A percentile compares a stretch with the other conserved stretches of the same genome.
Evolutionary conservation across 37 sponge, comb jelly and placozoan genomes (phyloP).

Genomic region (Lycopodina hypogea): DNA sequence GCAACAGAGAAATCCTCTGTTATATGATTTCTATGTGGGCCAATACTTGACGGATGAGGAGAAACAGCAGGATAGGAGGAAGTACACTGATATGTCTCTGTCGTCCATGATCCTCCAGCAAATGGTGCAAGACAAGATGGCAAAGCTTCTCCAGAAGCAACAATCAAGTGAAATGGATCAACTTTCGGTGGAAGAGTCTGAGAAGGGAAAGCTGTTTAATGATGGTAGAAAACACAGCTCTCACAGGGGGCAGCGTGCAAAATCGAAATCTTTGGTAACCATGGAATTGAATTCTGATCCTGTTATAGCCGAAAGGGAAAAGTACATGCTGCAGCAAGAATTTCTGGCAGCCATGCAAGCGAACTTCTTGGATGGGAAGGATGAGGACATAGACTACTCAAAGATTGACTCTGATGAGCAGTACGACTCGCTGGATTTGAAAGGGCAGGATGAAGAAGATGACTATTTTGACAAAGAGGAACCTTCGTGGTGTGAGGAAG

Average conservation of each 20-base stretch:
- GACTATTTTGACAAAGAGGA: constrained; percentile 85
- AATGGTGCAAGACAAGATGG: constrained; percentile 26
- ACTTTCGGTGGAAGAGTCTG: constrained; percentile 32
- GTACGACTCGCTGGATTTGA: constrained; percentile 53
- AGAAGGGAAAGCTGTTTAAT: background rate
- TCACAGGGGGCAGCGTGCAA: background rate
- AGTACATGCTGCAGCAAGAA: constrained; percentile 57
- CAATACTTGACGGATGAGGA: constrained; percentile 82
- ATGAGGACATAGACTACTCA: constrained; percentile 78
- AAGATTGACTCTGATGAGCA: constrained; percentile 52
- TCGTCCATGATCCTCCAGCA: constrained; percentile 49
- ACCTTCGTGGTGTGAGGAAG: constrained; percentile 39
- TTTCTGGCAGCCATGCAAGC: constrained; percentile 70
- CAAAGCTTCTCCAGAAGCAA: constrained; percentile 24
- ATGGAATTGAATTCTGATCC: constrained; percentile 35
- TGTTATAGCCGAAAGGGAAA: constrained; percentile 22
- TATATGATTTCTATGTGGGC: constrained; percentile 79
- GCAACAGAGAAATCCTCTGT: constrained; percentile 62
- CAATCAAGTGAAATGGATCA: constrained; percentile 35
- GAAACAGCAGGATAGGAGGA: constrained; percentile 4
- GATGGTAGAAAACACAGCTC: constrained; percentile 15
- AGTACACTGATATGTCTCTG: constrained; percentile 33
- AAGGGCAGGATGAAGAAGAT: constrained; percentile 66
- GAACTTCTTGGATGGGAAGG: constrained; percentile 72
- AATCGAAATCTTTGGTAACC: too few relatives aligned